Evolutionary conservation across 2,888 invertebrate genomes (phyloP), one percentile per base, ranked within the genome.

Genomic region (Acanthosepion lycidas): DNA sequence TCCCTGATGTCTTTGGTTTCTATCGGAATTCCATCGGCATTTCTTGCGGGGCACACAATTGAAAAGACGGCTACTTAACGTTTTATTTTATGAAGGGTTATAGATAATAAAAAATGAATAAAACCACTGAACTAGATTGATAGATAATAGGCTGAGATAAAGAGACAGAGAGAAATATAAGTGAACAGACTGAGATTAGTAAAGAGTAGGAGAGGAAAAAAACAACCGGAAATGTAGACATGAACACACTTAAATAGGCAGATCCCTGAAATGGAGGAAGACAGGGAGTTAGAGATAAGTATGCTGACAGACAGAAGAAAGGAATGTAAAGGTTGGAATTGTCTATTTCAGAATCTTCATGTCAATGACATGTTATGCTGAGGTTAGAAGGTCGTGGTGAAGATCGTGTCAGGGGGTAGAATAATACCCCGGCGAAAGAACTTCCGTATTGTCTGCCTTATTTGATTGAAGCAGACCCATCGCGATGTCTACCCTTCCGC

Each of bases 391-490:
- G 78, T 78, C 78, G 78, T 78, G 78, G 15, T 78, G 78, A 78
- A 33, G 78, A n/a, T 78, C 78, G 78, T 78, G 78, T 78, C 78
- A 78, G 78, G 78, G 78, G 78, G n/a, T 78, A 78, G 78, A 78
- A 78, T 78, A 78, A 78, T 78, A 78, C 78, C 78, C n/a, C n/a
- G n/a, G 78, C 78, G n/a, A n/a, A 78, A 33, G n/a, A 33, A 33
- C 78, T 78, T 78, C 78, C 78, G 78, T 78, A 78, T 78, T 78
- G 78, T 78, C 78, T 78, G n/a, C n/a, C 15, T 78, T 78, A 78
- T 59, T 59, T 78, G 78, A 78, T n/a, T n/a, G 78, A 59, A n/a
- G 78, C n/a, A 78, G 78, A 78, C 78, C 78, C 78, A n/a, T 78
- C 78, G n/a, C 78, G n/a, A 78, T 15, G 9, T n/a, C 78, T n/a